Conservation (phyloP, 2,797 vertebrate species). For the Sebastes itinus region DNA sequence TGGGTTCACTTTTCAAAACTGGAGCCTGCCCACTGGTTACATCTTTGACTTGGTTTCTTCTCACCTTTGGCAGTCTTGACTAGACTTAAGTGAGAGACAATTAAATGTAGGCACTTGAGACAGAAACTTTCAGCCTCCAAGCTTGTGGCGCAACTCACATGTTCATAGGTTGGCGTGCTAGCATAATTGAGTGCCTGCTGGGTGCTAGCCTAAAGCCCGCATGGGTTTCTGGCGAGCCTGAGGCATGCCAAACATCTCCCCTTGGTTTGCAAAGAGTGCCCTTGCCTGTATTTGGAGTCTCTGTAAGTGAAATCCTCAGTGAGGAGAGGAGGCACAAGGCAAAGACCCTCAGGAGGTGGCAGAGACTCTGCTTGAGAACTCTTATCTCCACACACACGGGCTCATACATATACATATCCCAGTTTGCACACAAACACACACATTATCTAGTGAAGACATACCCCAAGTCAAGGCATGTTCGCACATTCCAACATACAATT, state of each 20-base stretch:
- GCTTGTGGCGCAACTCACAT: conserved; percentile 23
- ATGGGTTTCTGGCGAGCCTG: conserved; percentile 40
- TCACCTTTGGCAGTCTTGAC: conserved; percentile 18
- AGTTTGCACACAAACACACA: conserved; percentile 23
- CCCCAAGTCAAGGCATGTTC: conserved; percentile 17
- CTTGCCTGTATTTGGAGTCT: conserved; percentile 46
- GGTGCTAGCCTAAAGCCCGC: conserved; percentile 45
- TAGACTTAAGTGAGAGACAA: conserved; percentile 10
- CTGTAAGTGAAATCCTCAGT: conserved; percentile 12
- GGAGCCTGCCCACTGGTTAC: background rate
- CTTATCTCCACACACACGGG: conserved; percentile 48
- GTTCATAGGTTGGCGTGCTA: conserved; percentile 15
- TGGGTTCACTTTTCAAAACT: too few species aligned
- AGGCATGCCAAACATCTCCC: conserved; percentile 44
- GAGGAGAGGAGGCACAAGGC: conserved; percentile 1
- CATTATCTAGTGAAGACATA: conserved; percentile 25
- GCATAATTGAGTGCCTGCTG: conserved; percentile 49
- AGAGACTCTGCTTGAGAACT: conserved; percentile 40
- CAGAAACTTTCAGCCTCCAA: conserved; percentile 11
- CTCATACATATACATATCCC: conserved; percentile 35
- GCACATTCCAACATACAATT: background rate
- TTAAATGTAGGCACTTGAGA: conserved; percentile 27
- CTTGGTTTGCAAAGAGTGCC: conserved; percentile 34
- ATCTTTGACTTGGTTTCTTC: background rate
- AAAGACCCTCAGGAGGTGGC: conserved; percentile 48